phyloP scores from a whole-genome alignment of 1,140 invertebrate species.

The Macrocentrus cingulum region DNA sequence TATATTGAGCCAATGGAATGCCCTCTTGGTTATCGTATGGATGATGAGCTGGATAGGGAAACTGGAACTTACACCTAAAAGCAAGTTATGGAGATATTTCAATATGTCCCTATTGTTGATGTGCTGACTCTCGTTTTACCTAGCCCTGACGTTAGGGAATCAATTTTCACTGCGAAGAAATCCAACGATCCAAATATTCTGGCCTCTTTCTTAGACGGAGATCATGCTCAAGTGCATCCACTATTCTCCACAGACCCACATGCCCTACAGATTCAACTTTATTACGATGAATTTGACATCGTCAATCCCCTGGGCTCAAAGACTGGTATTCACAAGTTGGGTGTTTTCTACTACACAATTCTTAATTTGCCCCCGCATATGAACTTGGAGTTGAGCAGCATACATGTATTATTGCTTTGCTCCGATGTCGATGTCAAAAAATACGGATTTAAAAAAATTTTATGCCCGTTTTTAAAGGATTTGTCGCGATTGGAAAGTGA shows the following conservation, averaged over 20 bases:
- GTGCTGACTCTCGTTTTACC: slow-evolving; percentile 27
- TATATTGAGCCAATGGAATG: too few species aligned
- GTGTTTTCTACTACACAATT: slow-evolving; percentile 21
- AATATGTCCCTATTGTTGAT: slow-evolving; percentile 29
- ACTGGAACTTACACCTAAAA: slow-evolving; percentile 27
- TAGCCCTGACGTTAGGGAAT: neutral
- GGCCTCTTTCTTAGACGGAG: slow-evolving; percentile 23
- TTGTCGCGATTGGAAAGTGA: slow-evolving; percentile 20
- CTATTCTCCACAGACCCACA: slow-evolving; percentile 29
- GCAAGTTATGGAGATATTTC: slow-evolving; percentile 29
- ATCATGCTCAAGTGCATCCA: slow-evolving; percentile 25
- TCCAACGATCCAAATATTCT: slow-evolving; percentile 24
- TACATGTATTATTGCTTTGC: slow-evolving; percentile 15
- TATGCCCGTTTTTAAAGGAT: slow-evolving; percentile 16
- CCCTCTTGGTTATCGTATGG: too few species aligned
- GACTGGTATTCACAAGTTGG: slow-evolving; percentile 23
- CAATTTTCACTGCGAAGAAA: slow-evolving; percentile 24
- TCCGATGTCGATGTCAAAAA: slow-evolving; percentile 13
- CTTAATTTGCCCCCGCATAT: slow-evolving; percentile 20
- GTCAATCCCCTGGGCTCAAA: slow-evolving; percentile 18
- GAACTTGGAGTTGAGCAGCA: slow-evolving; percentile 18
- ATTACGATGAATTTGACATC: slow-evolving; percentile 20
- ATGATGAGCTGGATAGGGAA: slow-evolving; percentile 20
- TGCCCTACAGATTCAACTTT: neutral
- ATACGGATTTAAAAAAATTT: slow-evolving; percentile 20